Base-by-base conservation (phyloP, 2,113 vertebrate species). In the Tinamus guttatus region DNA sequence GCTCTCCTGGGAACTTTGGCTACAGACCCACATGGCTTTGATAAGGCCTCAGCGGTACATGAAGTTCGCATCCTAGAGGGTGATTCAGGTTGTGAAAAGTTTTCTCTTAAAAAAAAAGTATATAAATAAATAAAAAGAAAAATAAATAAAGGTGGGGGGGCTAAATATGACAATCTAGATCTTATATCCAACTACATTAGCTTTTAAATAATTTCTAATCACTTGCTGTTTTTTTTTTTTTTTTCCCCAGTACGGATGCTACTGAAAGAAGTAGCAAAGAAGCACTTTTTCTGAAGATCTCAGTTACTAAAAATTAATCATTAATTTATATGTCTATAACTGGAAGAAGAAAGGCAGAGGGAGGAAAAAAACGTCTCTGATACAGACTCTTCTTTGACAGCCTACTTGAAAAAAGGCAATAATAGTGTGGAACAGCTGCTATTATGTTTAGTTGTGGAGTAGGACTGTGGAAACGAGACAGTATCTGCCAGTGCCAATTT, bases 171-270 rank as follows among this genome's bases (percentile, higher is more conserved):
- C 85, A 15, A 92, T n/a, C n/a, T n/a, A n/a, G n/a, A n/a, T n/a
- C n/a, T n/a, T n/a, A 34, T 73, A 0, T 34, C 28, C 24, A 63
- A 11, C 7, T 56, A 0, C 1, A 0, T 77, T 32, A 1, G 1
- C 24, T 70, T 94, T 54, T 41, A 76, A 9, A 36, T 80, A n/a
- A 68, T 15, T 87, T 16, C 27, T 67, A 25, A 5, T 60, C 9
- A 3, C 43, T 81, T 85, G 10, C 40, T 41, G n/a, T n/a, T n/a
- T n/a, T n/a, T n/a, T n/a, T n/a, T 49, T 45, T 15, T 45, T 49
- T 49, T 49, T 21, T 19, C 21, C 18, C 2, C 2, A 8, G 17
- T 52, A 9, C 17, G 62, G 10, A 13, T 60, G 11, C 45, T 76
- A 24, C n/a, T 80, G 47, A 82, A 91, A 63, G 38, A 38, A 59